A percentile compares a stretch with the other conserved stretches of the same genome.
Evolutionary conservation across 1,140 invertebrate genomes (phyloP).

Genomic region (Papilio aristodemus): DNA sequence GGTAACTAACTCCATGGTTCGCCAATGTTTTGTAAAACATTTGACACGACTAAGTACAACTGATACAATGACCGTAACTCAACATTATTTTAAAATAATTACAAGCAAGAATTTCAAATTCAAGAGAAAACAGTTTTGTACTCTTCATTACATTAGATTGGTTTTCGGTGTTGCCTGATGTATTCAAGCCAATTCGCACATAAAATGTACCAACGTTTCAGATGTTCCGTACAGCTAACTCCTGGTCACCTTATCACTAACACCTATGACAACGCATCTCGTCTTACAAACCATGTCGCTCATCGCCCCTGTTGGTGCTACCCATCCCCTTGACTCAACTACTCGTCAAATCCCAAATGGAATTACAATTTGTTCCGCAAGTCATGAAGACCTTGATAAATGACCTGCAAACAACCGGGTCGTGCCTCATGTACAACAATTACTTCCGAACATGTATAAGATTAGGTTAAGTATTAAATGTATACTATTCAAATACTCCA

Average conservation of each 20-base stretch:
- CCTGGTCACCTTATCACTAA: conserved; percentile 18
- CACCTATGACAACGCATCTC: neutral
- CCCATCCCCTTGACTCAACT: neutral
- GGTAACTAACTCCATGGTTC: no score
- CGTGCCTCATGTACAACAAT: conserved; percentile 2
- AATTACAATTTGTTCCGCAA: conserved; percentile 15
- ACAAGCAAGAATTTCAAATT: neutral
- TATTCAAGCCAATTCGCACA: neutral
- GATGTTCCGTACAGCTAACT: neutral
- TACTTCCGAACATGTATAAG: conserved; percentile 4
- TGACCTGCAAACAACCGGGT: conserved; percentile 11
- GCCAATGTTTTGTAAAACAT: no score
- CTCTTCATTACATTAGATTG: neutral
- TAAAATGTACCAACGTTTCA: neutral
- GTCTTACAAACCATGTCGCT: neutral
- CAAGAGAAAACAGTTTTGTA: conserved; percentile 9
- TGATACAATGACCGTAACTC: neutral
- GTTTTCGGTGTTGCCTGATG: neutral
- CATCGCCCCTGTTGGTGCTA: neutral
- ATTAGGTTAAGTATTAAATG: conserved; percentile 2
- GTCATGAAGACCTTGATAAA: neutral
- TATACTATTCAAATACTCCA: conserved; percentile 1
- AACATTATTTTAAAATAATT: neutral
- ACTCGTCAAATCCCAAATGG: neutral
- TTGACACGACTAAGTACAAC: no score